Percentiles rank a stretch among this genome's conserved stretches.
Evolutionary conservation across 2,797 vertebrate species (phyloP).

Genomic region (Pterois miles): DNA sequence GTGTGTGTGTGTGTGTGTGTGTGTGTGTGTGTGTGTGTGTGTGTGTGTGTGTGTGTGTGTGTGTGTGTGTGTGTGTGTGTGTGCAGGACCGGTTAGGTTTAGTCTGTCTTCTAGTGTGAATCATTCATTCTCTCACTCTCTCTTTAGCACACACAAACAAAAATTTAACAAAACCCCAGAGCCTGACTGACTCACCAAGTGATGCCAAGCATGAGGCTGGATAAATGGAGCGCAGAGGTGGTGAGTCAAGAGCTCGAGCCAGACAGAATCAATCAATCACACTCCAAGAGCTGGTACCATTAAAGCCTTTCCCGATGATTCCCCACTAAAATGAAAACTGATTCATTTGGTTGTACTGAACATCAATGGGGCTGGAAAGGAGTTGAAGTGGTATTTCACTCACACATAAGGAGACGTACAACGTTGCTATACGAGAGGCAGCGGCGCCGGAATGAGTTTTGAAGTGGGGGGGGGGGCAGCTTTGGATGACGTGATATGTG

Average conservation of each 20-base stretch:
- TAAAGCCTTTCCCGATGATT: constrained; percentile 26
- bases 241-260: constrained; percentile 53
- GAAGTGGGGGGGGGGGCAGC: no score
- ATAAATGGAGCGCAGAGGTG: constrained; percentile 54
- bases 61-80: background rate
- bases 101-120: constrained; percentile 63
- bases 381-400: constrained; percentile 19
- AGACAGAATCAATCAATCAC: constrained; percentile 68
- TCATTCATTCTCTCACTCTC: constrained; percentile 48
- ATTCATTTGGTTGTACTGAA: constrained; percentile 25
- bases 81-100: constrained; percentile 46
- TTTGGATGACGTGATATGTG: no score
- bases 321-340: constrained; percentile 37
- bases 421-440: background rate
- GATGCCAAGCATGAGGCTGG: constrained; percentile 22
- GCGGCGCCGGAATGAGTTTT: no score
- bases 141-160: constrained; percentile 4
- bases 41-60: constrained; percentile 26
- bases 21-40: constrained; percentile 3
- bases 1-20: background rate
- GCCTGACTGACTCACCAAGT: constrained; percentile 18
- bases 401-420: constrained; percentile 20
- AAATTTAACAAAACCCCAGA: constrained; percentile 17
- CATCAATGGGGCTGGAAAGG: constrained; percentile 9
- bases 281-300: constrained; percentile 8